phyloP scores from a whole-genome alignment of 2,888 invertebrate genomes.

The Noctua janthe region DNA sequence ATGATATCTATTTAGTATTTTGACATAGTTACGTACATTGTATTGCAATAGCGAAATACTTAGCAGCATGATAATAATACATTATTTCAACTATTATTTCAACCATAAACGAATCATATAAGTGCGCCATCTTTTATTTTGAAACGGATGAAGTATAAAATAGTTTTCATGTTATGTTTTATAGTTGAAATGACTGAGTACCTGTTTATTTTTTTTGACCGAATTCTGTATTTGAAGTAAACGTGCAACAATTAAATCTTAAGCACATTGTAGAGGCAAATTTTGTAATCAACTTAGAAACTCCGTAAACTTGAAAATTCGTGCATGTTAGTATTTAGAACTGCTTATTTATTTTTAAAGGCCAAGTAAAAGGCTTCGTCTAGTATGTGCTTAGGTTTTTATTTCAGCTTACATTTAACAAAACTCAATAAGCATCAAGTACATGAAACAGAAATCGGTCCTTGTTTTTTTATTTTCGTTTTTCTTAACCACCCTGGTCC shows the following conservation, averaged over 20 bases:
- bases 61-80: slow-evolving; percentile 66
- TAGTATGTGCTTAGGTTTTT: slow-evolving; percentile 46
- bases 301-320: slow-evolving; percentile 11
- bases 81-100: slow-evolving; percentile 45
- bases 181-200: slow-evolving; percentile 59
- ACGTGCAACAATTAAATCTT: slow-evolving; percentile 29
- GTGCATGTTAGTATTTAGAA: slow-evolving; percentile 50
- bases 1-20: slow-evolving; percentile 65
- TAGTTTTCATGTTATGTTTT: slow-evolving; percentile 28
- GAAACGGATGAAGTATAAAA: background rate
- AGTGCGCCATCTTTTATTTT: background rate
- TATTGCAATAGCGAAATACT: slow-evolving; percentile 64
- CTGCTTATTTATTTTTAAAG: slow-evolving; percentile 38
- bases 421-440: slow-evolving; percentile 46
- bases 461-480: slow-evolving; percentile 33
- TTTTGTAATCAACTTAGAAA: slow-evolving; percentile 7
- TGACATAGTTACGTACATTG: slow-evolving; percentile 55
- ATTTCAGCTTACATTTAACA: slow-evolving; percentile 57
- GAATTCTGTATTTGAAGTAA: slow-evolving; percentile 58
- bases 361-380: slow-evolving; percentile 6
- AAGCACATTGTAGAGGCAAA: slow-evolving; percentile 47
- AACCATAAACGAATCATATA: slow-evolving; percentile 49
- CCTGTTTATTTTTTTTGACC: slow-evolving; percentile 55
- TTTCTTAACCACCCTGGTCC: slow-evolving; percentile 39
- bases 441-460: slow-evolving; percentile 62